These are phyloP conservation scores for Dasyurus viverrinus DNA, from an alignment of 2,113 vertebrate species.

Conservation along the genomic window DNA sequence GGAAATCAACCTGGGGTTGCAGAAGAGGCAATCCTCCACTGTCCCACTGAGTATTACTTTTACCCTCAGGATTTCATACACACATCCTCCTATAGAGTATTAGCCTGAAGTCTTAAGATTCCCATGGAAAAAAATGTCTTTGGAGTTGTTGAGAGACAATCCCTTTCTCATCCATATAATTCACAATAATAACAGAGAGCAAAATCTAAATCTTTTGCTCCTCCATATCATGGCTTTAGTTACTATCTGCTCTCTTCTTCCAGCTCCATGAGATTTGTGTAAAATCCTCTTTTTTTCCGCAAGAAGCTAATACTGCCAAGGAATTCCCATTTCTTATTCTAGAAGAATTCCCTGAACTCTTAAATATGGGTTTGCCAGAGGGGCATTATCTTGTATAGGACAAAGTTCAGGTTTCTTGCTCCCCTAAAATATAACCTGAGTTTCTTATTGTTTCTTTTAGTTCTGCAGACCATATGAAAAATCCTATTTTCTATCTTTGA, in stretches of 20 bases:
- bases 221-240: not conserved
- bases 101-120: not conserved
- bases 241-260: not conserved
- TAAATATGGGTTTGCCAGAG: not conserved
- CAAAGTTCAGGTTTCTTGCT: not conserved
- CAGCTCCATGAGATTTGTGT: not conserved
- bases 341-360: not conserved
- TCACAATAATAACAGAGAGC: not conserved
- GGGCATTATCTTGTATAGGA: not conserved
- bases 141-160: not conserved
- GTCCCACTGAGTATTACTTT: not conserved
- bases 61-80: not conserved
- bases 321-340: not conserved
- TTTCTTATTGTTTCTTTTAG: not conserved
- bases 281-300: not conserved
- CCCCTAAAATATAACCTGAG: not conserved
- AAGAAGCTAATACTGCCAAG: not conserved
- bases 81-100: not conserved
- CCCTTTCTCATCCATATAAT: not conserved
- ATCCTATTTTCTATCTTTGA: not conserved
- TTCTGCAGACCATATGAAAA: not conserved
- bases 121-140: not conserved
- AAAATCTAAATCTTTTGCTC: not conserved
- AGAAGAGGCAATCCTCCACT: not conserved
- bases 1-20: not conserved